Conservation (phyloP, 2,113 vertebrate species). For the Amphiprion ocellaris region DNA sequence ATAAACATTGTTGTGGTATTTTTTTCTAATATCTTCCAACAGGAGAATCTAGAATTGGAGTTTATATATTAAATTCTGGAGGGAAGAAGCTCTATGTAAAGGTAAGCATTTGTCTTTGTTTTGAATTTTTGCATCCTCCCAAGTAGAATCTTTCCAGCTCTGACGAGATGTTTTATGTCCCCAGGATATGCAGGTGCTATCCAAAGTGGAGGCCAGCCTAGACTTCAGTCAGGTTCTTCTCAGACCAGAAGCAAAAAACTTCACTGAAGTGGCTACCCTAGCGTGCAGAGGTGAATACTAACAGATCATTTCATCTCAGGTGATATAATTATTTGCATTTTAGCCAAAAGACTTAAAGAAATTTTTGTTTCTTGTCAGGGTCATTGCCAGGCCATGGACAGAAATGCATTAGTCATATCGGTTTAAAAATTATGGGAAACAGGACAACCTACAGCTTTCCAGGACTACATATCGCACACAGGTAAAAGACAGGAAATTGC, state of each 20-base stretch:
- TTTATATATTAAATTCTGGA: slow-evolving; percentile 95
- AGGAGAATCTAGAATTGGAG: slow-evolving; percentile 89
- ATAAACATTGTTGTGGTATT: slow-evolving; percentile 18
- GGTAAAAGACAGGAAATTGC: slow-evolving; percentile 78
- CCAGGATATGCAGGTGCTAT: slow-evolving; percentile 88
- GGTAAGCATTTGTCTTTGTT: slow-evolving; percentile 80
- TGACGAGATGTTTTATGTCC: slow-evolving; percentile 39
- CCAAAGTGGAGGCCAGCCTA: slow-evolving; percentile 84
- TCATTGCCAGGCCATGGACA: slow-evolving; percentile 79
- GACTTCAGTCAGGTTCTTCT: slow-evolving; percentile 89
- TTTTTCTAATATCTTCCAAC: slow-evolving; percentile 41
- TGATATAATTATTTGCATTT: not conserved
- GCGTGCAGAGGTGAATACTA: slow-evolving; percentile 88
- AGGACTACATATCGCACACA: slow-evolving; percentile 83
- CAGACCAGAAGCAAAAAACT: slow-evolving; percentile 88
- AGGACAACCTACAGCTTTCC: slow-evolving; percentile 85
- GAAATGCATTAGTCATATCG: slow-evolving; percentile 78
- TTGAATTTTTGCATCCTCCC: not conserved
- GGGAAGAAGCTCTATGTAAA: slow-evolving; percentile 90
- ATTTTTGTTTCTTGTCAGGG: slow-evolving; percentile 58
- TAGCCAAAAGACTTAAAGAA: not conserved
- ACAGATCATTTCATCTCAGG: not conserved
- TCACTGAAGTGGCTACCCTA: slow-evolving; percentile 91
- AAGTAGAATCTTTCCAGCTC: not conserved
- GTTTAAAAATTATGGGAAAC: slow-evolving; percentile 76